These are phyloP conservation scores for Corapipo altera DNA, from an alignment of 2,113 vertebrate genomes.

Conservation along the genomic window DNA sequence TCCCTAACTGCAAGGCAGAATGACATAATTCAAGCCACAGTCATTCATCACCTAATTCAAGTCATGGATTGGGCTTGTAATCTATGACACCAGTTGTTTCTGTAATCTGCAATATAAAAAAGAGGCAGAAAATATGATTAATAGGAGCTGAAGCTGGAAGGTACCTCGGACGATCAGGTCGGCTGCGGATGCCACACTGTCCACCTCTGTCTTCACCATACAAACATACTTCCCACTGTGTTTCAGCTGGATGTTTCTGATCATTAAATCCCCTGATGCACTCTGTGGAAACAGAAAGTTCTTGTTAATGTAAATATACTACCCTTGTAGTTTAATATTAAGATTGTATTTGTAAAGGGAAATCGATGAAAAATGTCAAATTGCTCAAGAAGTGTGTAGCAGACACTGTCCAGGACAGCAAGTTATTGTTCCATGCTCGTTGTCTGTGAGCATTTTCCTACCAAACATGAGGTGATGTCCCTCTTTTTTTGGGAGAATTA, in stretches of 20 bases:
- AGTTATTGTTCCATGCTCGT: fast-evolving
- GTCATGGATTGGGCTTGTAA: not conserved
- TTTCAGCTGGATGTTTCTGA: conserved; percentile 92
- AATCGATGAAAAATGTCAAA: not conserved
- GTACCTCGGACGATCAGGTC: conserved; percentile 92
- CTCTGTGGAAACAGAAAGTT: conserved; percentile 67
- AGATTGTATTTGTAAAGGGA: not conserved
- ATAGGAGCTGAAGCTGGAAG: no score
- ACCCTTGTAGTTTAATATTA: not conserved
- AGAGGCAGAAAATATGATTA: not conserved
- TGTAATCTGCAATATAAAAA: fast-evolving
- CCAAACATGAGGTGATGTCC: fast-evolving
- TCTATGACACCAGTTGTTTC: not conserved
- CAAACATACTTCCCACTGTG: conserved; percentile 92
- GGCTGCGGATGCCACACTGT: conserved; percentile 87
- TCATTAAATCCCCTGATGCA: conserved; percentile 90
- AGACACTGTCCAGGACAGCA: not conserved
- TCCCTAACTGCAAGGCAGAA: not conserved
- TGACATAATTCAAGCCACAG: not conserved
- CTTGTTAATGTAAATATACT: fast-evolving
- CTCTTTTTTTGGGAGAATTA: not conserved
- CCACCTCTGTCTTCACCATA: conserved; percentile 87
- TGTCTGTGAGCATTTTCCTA: not conserved
- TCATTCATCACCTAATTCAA: not conserved
- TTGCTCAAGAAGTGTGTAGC: not conserved